Conservation (phyloP, 2,113 vertebrate genomes). For the Planiliza haematocheilus region DNA sequence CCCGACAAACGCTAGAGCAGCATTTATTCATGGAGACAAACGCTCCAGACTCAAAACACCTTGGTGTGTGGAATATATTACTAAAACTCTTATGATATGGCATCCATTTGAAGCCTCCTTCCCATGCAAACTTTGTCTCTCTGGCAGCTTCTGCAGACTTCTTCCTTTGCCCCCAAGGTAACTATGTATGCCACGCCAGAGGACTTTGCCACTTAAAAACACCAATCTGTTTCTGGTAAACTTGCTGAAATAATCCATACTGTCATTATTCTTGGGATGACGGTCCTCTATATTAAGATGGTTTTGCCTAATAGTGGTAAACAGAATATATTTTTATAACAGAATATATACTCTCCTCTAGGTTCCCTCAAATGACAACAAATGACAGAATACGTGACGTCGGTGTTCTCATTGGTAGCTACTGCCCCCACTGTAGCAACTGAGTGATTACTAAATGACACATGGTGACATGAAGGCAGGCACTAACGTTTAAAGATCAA, state of each 20-base stretch:
- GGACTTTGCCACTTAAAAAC: no score
- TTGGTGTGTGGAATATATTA: neutral
- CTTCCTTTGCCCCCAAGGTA: no score
- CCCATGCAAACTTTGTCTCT: no score
- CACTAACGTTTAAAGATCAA: conserved; percentile 48
- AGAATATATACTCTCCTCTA: no score
- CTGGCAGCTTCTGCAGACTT: no score
- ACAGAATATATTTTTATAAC: neutral
- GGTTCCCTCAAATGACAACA: no score
- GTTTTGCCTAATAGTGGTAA: neutral
- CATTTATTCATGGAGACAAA: neutral
- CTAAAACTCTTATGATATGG: neutral
- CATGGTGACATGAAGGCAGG: conserved; percentile 6
- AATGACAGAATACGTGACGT: no score
- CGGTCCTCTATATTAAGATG: neutral
- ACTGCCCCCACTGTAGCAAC: neutral
- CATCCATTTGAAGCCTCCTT: no score
- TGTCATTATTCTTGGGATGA: neutral
- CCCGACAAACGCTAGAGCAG: conserved; percentile 29
- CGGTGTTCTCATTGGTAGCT: no score
- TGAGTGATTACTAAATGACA: conserved; percentile 14
- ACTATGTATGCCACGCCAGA: no score
- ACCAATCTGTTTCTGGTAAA: no score
- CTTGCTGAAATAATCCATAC: no score
- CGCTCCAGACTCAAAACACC: neutral